Evolutionary conservation across 2,113 vertebrate species (phyloP).

Genomic region (Oostethus manadensis): DNA sequence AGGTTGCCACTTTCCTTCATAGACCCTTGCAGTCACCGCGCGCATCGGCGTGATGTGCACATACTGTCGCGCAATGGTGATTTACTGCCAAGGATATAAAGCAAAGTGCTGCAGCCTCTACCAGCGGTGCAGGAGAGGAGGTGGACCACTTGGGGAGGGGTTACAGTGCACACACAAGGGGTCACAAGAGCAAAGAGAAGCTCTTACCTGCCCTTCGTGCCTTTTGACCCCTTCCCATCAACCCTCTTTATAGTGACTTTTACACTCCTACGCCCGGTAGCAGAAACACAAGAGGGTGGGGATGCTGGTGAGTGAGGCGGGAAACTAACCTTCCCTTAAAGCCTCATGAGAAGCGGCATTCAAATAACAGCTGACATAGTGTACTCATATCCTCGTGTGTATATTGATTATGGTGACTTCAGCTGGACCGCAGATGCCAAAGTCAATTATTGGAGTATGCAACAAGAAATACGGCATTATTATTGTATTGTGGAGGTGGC

Average conservation of each 20-base stretch:
- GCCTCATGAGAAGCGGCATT: conserved; percentile 19
- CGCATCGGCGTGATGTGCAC: neutral
- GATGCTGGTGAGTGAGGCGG: conserved; percentile 38
- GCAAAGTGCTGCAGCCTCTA: conserved; percentile 51
- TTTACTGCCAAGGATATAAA: conserved; percentile 29
- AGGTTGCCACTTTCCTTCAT: conserved; percentile 51
- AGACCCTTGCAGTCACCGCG: conserved; percentile 15
- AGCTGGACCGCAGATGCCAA: neutral
- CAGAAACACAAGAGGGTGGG: conserved; percentile 69
- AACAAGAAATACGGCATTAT: neutral
- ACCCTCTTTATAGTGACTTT: conserved; percentile 85
- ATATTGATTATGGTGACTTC: conserved; percentile 5
- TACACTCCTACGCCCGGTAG: conserved; percentile 80
- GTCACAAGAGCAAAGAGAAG: conserved; percentile 53
- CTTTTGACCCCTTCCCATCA: conserved; percentile 81
- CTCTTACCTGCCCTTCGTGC: conserved; percentile 79
- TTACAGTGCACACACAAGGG: conserved; percentile 52
- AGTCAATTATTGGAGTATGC: neutral
- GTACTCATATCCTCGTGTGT: conserved; percentile 4
- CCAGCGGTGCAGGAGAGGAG: conserved; percentile 31
- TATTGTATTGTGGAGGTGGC: conserved; percentile 16
- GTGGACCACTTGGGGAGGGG: conserved; percentile 20
- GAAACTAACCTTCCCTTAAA: conserved; percentile 19
- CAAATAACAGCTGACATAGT: conserved; percentile 14
- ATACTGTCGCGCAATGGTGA: neutral